These are phyloP conservation scores for Melanotaenia trifasciata DNA, from an alignment of 2,797 vertebrate genomes.

Conservation along the genomic window DNA sequence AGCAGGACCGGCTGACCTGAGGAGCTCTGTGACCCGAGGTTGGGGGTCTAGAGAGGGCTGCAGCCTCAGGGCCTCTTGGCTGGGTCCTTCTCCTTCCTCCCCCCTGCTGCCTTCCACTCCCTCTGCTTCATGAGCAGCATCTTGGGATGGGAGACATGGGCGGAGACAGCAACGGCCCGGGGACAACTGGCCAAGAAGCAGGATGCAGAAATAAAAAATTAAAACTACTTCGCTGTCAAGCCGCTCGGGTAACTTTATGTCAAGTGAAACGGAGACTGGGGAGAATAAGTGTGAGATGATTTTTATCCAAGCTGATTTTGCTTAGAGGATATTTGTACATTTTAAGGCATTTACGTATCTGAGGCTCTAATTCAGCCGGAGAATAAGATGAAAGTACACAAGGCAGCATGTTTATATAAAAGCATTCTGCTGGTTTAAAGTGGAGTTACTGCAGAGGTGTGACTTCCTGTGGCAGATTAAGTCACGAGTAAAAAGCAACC, in stretches of 20 bases:
- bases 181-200: conserved; percentile 62
- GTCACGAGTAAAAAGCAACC: too few species aligned
- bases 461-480: background rate
- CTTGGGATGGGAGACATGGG: conserved; percentile 64
- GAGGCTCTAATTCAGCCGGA: conserved; percentile 39
- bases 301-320: conserved; percentile 55
- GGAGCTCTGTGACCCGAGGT: conserved; percentile 73
- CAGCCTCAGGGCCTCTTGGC: conserved; percentile 70
- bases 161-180: conserved; percentile 68
- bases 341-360: conserved; percentile 24
- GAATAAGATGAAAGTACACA: conserved; percentile 11
- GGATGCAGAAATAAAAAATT: conserved; percentile 27
- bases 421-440: background rate
- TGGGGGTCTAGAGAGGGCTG: conserved; percentile 66
- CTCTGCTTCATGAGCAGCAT: conserved; percentile 48
- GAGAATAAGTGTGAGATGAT: conserved; percentile 44
- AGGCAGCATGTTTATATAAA: conserved; percentile 19
- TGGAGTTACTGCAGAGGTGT: background rate
- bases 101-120: conserved; percentile 25
- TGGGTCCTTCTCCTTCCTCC: conserved; percentile 44
- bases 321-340: conserved; percentile 35
- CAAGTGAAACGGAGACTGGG: conserved; percentile 62
- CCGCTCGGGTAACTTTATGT: conserved; percentile 70
- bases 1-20: conserved; percentile 65
- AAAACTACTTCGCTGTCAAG: conserved; percentile 45